A percentile compares a stretch with the other conserved stretches of the same genome.
Conservation (phyloP, 2,888 invertebrate species). For the Drosophila cyrtoloma region DNA sequence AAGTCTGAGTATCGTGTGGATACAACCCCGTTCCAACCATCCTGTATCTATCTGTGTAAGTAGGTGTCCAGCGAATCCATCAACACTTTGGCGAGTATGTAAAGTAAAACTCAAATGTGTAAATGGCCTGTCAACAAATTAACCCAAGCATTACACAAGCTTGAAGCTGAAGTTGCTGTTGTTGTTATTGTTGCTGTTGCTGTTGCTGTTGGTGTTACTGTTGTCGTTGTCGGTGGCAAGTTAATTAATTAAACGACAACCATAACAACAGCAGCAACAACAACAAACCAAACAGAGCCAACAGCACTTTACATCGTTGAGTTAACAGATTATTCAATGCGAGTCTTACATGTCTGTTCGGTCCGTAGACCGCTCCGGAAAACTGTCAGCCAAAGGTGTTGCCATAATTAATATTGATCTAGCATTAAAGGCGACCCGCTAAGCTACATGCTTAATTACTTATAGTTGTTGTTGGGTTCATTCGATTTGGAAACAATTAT, state of each 20-base stretch:
- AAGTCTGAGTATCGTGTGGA: constrained; percentile 63
- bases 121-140: constrained; percentile 79
- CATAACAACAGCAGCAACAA: constrained; percentile 35
- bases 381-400: constrained; percentile 72
- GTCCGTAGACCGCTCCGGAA: constrained; percentile 33
- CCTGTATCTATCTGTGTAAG: constrained; percentile 24
- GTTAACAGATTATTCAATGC: constrained; percentile 76
- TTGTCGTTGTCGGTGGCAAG: constrained; percentile 51
- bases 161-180: constrained; percentile 10
- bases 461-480: constrained; percentile 12
- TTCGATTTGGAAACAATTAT: constrained; percentile 20
- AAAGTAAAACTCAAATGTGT: constrained; percentile 62
- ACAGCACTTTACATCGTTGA: constrained; percentile 53
- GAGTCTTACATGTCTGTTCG: constrained; percentile 47
- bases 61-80: constrained; percentile 46
- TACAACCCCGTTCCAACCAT: constrained; percentile 14
- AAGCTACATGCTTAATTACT: constrained; percentile 27
- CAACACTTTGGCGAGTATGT: constrained; percentile 47
- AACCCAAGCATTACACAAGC: constrained; percentile 63
- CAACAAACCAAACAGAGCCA: constrained; percentile 30
- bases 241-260: constrained; percentile 67
- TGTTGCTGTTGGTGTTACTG: constrained; percentile 25
- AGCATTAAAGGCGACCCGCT: constrained; percentile 43
- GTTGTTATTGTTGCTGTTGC: constrained; percentile 11
- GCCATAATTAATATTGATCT: constrained; percentile 77